These are phyloP conservation scores for Enteromius paludinosus DNA, from an alignment of 2,797 vertebrate species.

Conservation along the genomic window DNA sequence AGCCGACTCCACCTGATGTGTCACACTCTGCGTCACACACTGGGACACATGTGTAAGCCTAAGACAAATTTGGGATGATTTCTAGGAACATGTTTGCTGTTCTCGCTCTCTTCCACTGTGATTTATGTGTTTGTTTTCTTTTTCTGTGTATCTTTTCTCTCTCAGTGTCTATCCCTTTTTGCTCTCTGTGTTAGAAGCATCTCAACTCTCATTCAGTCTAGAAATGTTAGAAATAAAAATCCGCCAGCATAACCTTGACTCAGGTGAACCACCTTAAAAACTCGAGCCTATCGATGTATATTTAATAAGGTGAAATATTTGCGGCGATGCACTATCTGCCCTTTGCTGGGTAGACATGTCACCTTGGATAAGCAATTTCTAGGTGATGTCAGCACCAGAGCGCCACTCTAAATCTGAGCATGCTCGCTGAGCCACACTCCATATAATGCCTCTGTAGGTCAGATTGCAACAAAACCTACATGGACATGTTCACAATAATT, in stretches of 20 bases:
- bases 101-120: conserved; percentile 17
- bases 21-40: conserved; percentile 49
- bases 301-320: conserved; percentile 78
- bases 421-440: conserved; percentile 23
- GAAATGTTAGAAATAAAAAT: conserved; percentile 66
- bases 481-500: not conserved
- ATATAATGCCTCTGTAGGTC: conserved; percentile 24
- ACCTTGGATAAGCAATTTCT: conserved; percentile 62
- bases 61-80: conserved; percentile 49
- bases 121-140: conserved; percentile 35
- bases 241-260: conserved; percentile 61
- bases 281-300: conserved; percentile 72
- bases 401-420: conserved; percentile 29
- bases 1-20: conserved; percentile 48
- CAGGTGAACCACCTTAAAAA: conserved; percentile 67
- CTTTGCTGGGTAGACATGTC: conserved; percentile 69
- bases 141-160: conserved; percentile 1
- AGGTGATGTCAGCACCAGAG: conserved; percentile 58
- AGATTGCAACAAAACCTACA: conserved; percentile 38
- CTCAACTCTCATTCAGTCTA: conserved; percentile 52
- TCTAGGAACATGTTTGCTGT: conserved; percentile 51
- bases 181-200: conserved; percentile 37
- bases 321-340: conserved; percentile 65
- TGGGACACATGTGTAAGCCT: conserved; percentile 57
- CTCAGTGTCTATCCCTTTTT: conserved; percentile 32